Evolutionary conservation across 1,140 invertebrate genomes (phyloP), one percentile per base, ranked within the genome.

Genomic region (Elymnias hypermnestra): DNA sequence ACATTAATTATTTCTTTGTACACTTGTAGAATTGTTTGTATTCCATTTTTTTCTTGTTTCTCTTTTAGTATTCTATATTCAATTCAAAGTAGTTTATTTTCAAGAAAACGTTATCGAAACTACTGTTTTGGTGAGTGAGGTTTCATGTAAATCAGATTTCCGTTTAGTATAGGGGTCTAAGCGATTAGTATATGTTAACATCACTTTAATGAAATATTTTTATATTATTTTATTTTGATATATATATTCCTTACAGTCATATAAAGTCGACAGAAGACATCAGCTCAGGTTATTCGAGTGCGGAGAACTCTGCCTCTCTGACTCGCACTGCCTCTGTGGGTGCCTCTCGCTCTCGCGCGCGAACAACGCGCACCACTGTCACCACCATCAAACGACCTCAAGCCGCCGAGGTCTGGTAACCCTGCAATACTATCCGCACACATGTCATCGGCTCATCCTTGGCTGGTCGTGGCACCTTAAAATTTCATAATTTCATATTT

Each of bases 181-280:
- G n/a, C n/a, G n/a, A n/a, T n/a, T n/a, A n/a, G n/a, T n/a, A n/a
- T n/a, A n/a, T n/a, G n/a, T n/a, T n/a, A n/a, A n/a, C n/a, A n/a
- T n/a, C n/a, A n/a, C n/a, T n/a, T n/a, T n/a, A n/a, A n/a, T n/a
- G n/a, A n/a, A n/a, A n/a, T n/a, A n/a, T n/a, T n/a, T n/a, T n/a
- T n/a, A n/a, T n/a, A n/a, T n/a, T n/a, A n/a, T n/a, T n/a, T n/a
- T n/a, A 9, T 7, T 26, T 26, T 26, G 6, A 7, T 8, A 14
- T 9, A 4, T 18, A 38, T 33, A 48, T 40, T n/a, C 26, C 29
- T 76, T 83, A 0, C 75, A 89, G 88, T 52, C 88, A 89, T 44
- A 88, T 89, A 61, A 85, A 88, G 42, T 89, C 88, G 0, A 84
- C 78, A 2, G 88, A 89, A 57, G 88, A 89, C 63, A 88, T 89